Conservation (phyloP, 2,113 vertebrate species). For the Syngnathus scovelli region DNA sequence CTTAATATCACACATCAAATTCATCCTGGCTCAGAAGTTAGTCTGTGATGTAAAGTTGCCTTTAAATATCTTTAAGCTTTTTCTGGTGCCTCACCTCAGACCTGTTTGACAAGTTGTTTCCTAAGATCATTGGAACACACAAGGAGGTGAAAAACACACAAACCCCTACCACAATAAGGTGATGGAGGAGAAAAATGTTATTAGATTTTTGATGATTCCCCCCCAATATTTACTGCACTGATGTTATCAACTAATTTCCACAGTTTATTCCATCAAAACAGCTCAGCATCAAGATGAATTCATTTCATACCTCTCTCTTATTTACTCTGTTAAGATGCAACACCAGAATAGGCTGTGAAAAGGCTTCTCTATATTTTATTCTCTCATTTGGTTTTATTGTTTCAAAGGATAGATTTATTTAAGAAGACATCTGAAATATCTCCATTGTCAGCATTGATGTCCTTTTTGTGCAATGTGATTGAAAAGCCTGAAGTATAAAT, state of each 20-base stretch:
- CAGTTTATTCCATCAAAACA: background rate
- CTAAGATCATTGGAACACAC: no score
- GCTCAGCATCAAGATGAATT: background rate
- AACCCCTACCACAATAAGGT: no score
- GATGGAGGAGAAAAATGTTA: no score
- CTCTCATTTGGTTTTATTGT: background rate
- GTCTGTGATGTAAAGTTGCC: background rate
- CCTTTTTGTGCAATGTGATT: slow-evolving; percentile 36
- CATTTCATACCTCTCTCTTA: background rate
- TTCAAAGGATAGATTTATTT: slow-evolving; percentile 24
- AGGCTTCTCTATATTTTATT: background rate
- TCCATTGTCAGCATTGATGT: background rate
- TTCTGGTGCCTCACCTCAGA: no score
- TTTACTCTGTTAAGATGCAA: background rate
- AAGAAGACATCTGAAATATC: background rate
- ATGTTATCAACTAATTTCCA: background rate
- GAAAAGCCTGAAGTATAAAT: slow-evolving; percentile 55
- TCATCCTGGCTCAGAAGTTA: slow-evolving; percentile 7
- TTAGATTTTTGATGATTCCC: no score
- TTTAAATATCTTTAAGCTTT: background rate
- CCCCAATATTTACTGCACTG: background rate
- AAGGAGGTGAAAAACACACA: no score
- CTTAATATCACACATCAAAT: slow-evolving; percentile 26
- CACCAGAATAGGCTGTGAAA: background rate
- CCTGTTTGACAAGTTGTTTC: no score